These are phyloP conservation scores for Sarcophaga caerulescens DNA, from an alignment of 2,888 invertebrate species.

Conservation along the genomic window DNA sequence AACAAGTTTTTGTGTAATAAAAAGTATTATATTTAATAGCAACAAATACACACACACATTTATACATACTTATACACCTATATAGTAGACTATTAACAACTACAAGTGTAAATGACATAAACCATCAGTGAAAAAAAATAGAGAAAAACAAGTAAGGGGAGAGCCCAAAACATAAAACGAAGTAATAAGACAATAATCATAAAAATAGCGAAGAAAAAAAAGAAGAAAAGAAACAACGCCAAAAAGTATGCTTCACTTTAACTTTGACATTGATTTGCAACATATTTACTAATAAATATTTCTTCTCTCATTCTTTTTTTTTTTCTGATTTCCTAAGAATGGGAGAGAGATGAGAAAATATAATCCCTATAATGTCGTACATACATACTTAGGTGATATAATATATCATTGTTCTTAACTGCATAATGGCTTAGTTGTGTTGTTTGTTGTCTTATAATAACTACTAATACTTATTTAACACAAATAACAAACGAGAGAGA, in stretches of 20 bases:
- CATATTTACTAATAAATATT: too few relatives aligned
- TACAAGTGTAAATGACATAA: slow-evolving; percentile 50
- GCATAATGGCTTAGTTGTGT: background rate
- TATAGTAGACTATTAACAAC: background rate
- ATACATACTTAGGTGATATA: too few relatives aligned
- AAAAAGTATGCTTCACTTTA: background rate
- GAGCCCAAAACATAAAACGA: background rate
- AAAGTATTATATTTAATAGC: slow-evolving; percentile 50
- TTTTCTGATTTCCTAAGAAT: too few relatives aligned
- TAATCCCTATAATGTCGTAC: too few relatives aligned
- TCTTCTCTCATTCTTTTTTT: too few relatives aligned
- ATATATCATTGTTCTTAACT: too few relatives aligned
- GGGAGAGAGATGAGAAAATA: too few relatives aligned
- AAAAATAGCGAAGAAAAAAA: slow-evolving; percentile 7
- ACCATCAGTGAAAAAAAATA: too few relatives aligned
- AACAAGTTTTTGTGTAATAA: slow-evolving; percentile 42
- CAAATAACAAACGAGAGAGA: background rate
- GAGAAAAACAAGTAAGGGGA: background rate
- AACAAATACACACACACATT: background rate
- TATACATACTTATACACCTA: background rate
- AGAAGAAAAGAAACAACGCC: background rate
- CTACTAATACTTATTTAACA: too few relatives aligned
- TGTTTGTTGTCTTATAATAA: background rate
- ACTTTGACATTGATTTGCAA: slow-evolving; percentile 20
- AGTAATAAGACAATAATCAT: slow-evolving; percentile 29